These are phyloP conservation scores for Pogonophryne albipinna DNA, from an alignment of 2,797 vertebrate species.

Conservation along the genomic window DNA sequence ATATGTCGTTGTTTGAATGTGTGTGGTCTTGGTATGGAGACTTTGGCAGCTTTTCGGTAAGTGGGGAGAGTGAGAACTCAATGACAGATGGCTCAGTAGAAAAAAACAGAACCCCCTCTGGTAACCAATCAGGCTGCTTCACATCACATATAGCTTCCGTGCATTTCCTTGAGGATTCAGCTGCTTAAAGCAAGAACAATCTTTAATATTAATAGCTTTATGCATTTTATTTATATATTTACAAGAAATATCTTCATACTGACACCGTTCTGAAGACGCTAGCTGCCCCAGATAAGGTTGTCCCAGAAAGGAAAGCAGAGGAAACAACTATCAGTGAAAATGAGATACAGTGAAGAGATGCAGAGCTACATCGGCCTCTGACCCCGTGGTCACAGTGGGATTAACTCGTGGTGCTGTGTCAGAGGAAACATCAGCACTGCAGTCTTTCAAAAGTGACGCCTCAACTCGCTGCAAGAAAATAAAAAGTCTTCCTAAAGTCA, in stretches of 20 bases:
- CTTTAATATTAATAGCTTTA: constrained; percentile 2
- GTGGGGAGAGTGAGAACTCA: constrained; percentile 77
- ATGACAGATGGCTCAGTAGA: constrained; percentile 78
- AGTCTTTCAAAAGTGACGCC: not conserved
- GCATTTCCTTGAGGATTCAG: constrained; percentile 42
- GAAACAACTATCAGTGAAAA: not conserved
- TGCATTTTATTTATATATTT: constrained; percentile 4
- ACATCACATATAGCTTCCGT: constrained; percentile 52
- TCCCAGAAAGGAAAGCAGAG: not conserved
- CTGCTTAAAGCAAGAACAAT: constrained; percentile 13
- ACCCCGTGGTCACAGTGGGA: constrained; percentile 8
- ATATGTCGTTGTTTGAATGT: constrained; percentile 50
- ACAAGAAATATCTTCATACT: not conserved
- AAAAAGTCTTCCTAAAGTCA: constrained; percentile 2
- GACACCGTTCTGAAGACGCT: not conserved
- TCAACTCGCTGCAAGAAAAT: not conserved
- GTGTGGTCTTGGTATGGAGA: constrained; percentile 56
- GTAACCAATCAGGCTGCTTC: constrained; percentile 63
- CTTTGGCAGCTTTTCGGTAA: constrained; percentile 66
- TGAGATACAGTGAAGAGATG: not conserved
- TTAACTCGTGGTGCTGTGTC: constrained; percentile 26
- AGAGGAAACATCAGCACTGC: constrained; percentile 18
- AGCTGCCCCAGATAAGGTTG: not conserved
- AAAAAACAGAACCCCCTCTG: constrained; percentile 68
- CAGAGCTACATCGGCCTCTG: constrained; percentile 22